Evolutionary conservation across 2,797 vertebrate genomes (phyloP).

Genomic region (Dipus sagitta): DNA sequence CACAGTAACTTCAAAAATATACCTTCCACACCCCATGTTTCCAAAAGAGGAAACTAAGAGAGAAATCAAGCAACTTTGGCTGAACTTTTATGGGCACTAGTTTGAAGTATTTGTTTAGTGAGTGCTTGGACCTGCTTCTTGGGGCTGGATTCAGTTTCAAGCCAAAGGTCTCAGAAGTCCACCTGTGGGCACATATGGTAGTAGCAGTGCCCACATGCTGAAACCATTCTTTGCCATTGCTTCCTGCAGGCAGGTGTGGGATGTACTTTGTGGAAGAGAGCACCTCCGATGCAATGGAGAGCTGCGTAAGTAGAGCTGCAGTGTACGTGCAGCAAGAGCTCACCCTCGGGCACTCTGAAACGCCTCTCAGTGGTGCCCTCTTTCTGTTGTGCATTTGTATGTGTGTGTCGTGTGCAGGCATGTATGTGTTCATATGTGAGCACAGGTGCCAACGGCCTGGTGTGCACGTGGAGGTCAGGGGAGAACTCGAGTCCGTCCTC

Average conservation of each 20-base stretch:
- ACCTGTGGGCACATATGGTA: neutral
- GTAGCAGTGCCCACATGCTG: neutral
- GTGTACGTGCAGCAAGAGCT: neutral
- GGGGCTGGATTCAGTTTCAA: slow-evolving; percentile 19
- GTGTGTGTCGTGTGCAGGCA: too few relatives aligned
- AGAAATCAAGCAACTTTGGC: neutral
- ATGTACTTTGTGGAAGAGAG: slow-evolving; percentile 99
- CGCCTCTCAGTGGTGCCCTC: neutral
- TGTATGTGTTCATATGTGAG: too few relatives aligned
- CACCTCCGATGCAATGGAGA: slow-evolving; percentile 93
- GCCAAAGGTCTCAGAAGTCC: neutral
- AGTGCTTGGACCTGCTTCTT: neutral
- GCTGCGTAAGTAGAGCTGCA: slow-evolving; percentile 89
- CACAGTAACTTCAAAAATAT: slow-evolving; percentile 22
- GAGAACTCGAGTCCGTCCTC: too few relatives aligned
- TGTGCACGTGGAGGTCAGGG: too few relatives aligned
- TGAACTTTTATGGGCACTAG: neutral
- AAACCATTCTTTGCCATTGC: slow-evolving; percentile 43
- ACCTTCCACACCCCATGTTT: neutral
- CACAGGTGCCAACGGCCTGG: too few relatives aligned
- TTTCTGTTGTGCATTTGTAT: too few relatives aligned
- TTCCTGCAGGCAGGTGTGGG: slow-evolving; percentile 94
- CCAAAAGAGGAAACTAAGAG: slow-evolving; percentile 10
- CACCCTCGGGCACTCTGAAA: neutral
- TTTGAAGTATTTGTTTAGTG: slow-evolving; percentile 24